Evolutionary conservation across 2,113 vertebrate species (phyloP).

Genomic region (Antigone vipio): DNA sequence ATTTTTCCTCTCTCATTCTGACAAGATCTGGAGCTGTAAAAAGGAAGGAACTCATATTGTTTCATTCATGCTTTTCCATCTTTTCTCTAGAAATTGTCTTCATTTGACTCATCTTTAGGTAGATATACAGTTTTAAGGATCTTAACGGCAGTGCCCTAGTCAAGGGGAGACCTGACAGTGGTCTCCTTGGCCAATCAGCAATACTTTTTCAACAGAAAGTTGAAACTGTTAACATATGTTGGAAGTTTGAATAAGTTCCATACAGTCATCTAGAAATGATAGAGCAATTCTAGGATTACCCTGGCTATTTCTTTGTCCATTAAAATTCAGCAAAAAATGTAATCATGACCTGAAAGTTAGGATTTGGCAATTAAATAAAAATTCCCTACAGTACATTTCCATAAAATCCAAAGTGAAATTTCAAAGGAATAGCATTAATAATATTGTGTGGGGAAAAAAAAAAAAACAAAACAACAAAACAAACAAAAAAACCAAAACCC

Average conservation of each 20-base stretch:
- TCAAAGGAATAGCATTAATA: neutral
- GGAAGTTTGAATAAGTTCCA: neutral
- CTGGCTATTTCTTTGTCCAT: neutral
- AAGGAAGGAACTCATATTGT: neutral
- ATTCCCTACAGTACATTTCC: neutral
- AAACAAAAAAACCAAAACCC: too few relatives aligned
- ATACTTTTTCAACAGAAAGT: neutral
- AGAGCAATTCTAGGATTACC: neutral
- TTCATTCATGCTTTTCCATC: neutral
- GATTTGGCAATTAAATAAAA: neutral
- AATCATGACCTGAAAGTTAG: neutral
- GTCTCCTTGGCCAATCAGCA: neutral
- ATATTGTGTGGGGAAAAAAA: neutral
- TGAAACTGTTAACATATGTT: neutral
- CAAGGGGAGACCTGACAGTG: neutral
- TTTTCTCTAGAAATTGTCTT: neutral
- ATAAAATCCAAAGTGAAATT: neutral
- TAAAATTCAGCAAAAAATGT: neutral
- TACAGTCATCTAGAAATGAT: neutral
- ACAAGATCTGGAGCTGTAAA: neutral
- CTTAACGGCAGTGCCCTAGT: neutral
- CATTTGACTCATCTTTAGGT: neutral
- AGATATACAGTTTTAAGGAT: neutral
- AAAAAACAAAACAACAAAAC: neutral
- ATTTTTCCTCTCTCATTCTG: neutral